A percentile compares a stretch with the other conserved stretches of the same genome.
phyloP scores from a whole-genome alignment of 2,113 vertebrate genomes.

The Brienomyrus longianalis region DNA sequence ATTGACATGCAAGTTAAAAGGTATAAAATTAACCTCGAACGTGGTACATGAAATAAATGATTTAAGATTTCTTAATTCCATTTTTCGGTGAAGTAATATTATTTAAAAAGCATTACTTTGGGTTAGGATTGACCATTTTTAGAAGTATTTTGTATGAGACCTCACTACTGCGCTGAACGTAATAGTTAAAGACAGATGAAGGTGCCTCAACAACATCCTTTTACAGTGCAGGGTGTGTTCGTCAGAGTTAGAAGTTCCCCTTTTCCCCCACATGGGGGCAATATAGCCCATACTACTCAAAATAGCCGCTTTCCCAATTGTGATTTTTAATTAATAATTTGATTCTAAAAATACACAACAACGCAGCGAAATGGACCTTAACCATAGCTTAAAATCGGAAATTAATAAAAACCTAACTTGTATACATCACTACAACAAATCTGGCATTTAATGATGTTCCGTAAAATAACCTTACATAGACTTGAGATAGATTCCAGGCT shows the following conservation, averaged over 20 bases:
- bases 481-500: not conserved
- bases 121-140: not conserved
- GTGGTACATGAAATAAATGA: not conserved
- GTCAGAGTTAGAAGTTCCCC: not conserved
- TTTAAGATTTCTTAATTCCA: not conserved
- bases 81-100: not conserved
- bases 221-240: not conserved
- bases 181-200: not conserved
- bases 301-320: not conserved
- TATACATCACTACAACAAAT: not conserved
- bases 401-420: not conserved
- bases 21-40: not conserved
- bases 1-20: not conserved
- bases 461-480: not conserved
- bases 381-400: not conserved
- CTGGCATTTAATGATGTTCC: not conserved
- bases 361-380: not conserved
- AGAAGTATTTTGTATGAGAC: not conserved
- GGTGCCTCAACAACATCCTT: not conserved
- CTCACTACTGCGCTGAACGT: not conserved
- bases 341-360: not conserved
- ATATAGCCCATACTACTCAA: conserved; percentile 56
- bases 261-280: conserved; percentile 48
- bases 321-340: not conserved
- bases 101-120: not conserved